Evolutionary conservation across 2,113 vertebrate genomes (phyloP), one percentile per base, ranked within the genome.

Genomic region (Lophura nycthemera): DNA sequence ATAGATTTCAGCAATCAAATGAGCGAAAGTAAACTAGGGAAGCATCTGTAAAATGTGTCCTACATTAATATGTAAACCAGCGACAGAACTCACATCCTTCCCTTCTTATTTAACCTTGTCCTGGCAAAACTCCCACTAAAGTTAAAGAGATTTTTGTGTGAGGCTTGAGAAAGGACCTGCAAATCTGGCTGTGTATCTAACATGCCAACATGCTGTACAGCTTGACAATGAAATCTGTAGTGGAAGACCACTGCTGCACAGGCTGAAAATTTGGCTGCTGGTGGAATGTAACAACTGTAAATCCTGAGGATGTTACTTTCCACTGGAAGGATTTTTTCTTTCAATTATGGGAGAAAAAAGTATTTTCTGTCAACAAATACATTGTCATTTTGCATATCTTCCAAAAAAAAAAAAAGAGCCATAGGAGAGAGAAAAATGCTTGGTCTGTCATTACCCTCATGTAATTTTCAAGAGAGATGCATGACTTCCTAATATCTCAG

Each of bases 261-360:
- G 45, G 56, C 20, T 74, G 54, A 91, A 92, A 87, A 79, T 65
- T 8, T 93, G 60, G 74, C 34, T 90, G 69, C 42, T 52, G 81
- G 64, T 73, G 18, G 61, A 92, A 92, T 29, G 36, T n/a, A 89
- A 83, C 67, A 88, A 29, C 42, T 77, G 72, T 94, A 95, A 93
- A 65, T 74, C 69, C 65, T 30, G 43, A 82, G 86, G 18, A 22
- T 60, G 32, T 87, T 86, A 64, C 70, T 93, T 95, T 64, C 65
- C 52, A 72, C 47, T 1, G 6, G 42, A 80, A 90, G 4, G 22
- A 82, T 43, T 30, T 72, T 85, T 87, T 34, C 38, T 75, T 82
- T 83, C 38, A 81, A 25, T 54, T 79, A 25, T 0, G 1, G 72
- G 69, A 86, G 34, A 86, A 74, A 54, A 48, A 71, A 66, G n/a